Conservation (phyloP, 1,140 invertebrate species). For the Drosophila tani region DNA sequence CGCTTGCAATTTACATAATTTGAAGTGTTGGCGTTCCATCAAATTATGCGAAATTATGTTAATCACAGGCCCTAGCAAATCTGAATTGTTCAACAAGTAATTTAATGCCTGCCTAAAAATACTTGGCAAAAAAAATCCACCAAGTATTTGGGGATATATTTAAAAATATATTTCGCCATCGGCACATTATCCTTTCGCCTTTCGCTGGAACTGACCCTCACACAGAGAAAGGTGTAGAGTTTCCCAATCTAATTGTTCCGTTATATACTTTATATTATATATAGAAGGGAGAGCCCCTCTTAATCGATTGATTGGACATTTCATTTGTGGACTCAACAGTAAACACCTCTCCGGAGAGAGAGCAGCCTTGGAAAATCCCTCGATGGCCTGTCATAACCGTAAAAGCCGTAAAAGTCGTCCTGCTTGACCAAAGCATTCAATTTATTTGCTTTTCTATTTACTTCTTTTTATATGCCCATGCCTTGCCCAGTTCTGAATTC, state of each 20-base stretch:
- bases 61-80: conserved; percentile 37
- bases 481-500: background rate
- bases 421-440: conserved; percentile 47
- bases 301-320: conserved; percentile 26
- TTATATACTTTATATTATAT: conserved; percentile 4
- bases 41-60: conserved; percentile 37
- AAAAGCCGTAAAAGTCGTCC: conserved; percentile 16
- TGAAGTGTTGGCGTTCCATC: conserved; percentile 30
- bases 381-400: conserved; percentile 40
- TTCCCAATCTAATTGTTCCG: conserved; percentile 12
- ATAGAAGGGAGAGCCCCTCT: background rate
- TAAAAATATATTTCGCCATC: conserved; percentile 14
- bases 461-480: conserved; percentile 30
- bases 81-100: conserved; percentile 33
- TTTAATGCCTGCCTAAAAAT: conserved; percentile 21
- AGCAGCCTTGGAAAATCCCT: conserved; percentile 18
- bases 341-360: conserved; percentile 22
- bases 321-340: conserved; percentile 15
- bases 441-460: conserved; percentile 48
- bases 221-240: conserved; percentile 2
- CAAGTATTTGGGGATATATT: conserved; percentile 5
- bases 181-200: conserved; percentile 12
- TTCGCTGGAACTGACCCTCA: background rate
- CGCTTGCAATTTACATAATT: conserved; percentile 41
- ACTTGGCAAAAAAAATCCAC: background rate